Evolutionary conservation across 2,888 invertebrate species (phyloP), one percentile per base, ranked within the genome.

Genomic region (Ichneumoninae sp.): DNA sequence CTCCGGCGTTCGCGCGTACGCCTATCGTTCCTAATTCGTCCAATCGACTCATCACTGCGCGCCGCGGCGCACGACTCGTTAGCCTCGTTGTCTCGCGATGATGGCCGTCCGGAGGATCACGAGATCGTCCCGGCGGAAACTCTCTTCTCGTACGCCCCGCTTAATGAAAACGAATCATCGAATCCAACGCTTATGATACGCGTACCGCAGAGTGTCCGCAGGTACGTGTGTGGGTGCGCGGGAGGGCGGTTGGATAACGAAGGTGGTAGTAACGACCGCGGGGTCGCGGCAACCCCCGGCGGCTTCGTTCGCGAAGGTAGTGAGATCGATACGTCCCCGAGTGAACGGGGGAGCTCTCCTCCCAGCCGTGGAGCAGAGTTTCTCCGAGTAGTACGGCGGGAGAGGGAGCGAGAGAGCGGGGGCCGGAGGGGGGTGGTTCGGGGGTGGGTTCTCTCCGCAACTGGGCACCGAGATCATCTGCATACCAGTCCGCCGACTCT

Each of bases 71-170:
- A 30, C 40, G 68, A 26, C 81, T 92, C 92, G 92, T 92, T 92
- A 92, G 91, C 85, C 90, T 90, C 81, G 77, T 92, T 92, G 91
- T 92, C 91, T 91, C 91, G 89, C 52, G 85, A 92, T 92, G 91
- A 92, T 91, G 89, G 88, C 78, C 80, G 44, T 47, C 85, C 83
- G 84, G 85, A 88, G 86, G 84, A 85, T 84, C 87, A 86, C 74
- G 85, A 81, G 80, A 80, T 85, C 81, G 77, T 74, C 66, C 70
- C 77, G 70, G 71, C 81, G 69, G 71, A 70, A 80, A 83, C 83
- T 84, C 81, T 84, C 83, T 88, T 86, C 85, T 86, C 81, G 65
- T 80, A 76, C 79, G 82, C 30, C 16, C 1, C 10, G 1, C 40
- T 70, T 70, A 7, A 19, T 19, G 19, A 44, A 10, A 8, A n/a